Evolutionary conservation across 1,140 invertebrate genomes (phyloP).

Genomic region (Metopolophium dirhodum): DNA sequence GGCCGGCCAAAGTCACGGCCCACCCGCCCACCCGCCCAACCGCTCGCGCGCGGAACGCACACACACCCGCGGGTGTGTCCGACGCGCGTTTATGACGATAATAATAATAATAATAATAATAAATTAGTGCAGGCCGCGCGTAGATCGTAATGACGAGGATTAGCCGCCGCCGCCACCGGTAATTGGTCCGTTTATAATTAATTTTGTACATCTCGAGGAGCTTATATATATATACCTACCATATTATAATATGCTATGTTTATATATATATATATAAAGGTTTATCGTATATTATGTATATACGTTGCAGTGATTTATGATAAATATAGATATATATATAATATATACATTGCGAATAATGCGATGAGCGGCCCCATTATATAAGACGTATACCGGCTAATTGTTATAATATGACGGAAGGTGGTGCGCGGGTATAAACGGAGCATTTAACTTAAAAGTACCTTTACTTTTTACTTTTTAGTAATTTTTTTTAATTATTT

Average conservation of each 20-base stretch:
- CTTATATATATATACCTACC: not conserved
- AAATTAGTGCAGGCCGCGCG: not conserved
- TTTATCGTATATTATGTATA: not conserved
- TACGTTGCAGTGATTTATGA: too few relatives aligned
- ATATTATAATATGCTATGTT: not conserved
- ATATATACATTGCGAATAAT: not conserved
- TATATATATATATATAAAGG: not conserved
- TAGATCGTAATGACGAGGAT: slow-evolving; percentile 4
- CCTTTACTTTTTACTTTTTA: too few relatives aligned
- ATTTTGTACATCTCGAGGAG: not conserved
- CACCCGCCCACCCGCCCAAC: not conserved
- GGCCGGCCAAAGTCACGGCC: slow-evolving; percentile 13
- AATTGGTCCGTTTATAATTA: slow-evolving; percentile 23
- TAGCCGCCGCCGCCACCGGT: not conserved
- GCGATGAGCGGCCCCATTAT: not conserved
- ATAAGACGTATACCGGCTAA: not conserved
- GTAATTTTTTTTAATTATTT: too few relatives aligned
- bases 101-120: slow-evolving; percentile 7
- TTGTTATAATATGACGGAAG: not conserved
- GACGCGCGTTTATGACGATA: not conserved
- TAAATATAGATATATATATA: not conserved
- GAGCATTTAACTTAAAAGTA: too few relatives aligned
- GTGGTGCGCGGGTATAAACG: too few relatives aligned
- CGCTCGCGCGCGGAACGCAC: not conserved
- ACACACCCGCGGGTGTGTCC: not conserved